These are phyloP conservation scores for Chiropotes sagulatus DNA, from an alignment of 2,797 vertebrate genomes.

Conservation along the genomic window DNA sequence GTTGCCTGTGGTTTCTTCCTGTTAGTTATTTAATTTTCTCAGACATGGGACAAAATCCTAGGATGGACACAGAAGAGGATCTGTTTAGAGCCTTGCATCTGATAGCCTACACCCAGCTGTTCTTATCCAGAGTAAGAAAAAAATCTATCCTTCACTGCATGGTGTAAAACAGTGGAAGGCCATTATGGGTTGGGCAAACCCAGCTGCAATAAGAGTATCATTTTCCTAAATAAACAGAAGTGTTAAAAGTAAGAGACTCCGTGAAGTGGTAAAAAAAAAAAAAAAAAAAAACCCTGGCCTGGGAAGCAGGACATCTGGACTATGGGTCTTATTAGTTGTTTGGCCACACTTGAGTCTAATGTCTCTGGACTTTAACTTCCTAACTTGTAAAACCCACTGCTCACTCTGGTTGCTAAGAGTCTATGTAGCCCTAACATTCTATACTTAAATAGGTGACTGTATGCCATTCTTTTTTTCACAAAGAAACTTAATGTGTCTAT, in stretches of 20 bases:
- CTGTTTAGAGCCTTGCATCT: not conserved
- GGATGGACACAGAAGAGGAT: not conserved
- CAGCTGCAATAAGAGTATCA: constrained; percentile 58
- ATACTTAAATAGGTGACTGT: not conserved
- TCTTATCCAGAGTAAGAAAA: not conserved
- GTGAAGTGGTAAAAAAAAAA: not conserved
- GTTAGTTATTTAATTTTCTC: constrained; percentile 50
- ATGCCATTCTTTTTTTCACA: constrained; percentile 23
- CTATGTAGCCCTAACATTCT: not conserved
- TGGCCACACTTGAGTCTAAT: constrained; percentile 42
- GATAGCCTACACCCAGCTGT: constrained; percentile 44
- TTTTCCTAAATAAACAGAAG: constrained; percentile 66
- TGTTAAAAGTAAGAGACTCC: constrained; percentile 7
- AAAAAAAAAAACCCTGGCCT: constrained; percentile 45
- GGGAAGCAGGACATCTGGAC: constrained; percentile 66
- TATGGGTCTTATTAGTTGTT: not conserved
- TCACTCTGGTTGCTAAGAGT: not conserved
- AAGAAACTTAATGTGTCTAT: not conserved
- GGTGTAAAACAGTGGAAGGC: not conserved
- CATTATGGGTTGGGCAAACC: constrained; percentile 7
- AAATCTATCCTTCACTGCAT: not conserved
- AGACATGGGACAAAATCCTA: not conserved
- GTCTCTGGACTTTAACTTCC: constrained; percentile 16
- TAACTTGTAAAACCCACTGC: not conserved
- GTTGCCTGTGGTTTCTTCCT: not conserved